A percentile compares a stretch with the other conserved stretches of the same genome.
These are phyloP conservation scores for Hypena proboscidalis DNA, from an alignment of 2,888 invertebrate genomes.

Conservation along the genomic window DNA sequence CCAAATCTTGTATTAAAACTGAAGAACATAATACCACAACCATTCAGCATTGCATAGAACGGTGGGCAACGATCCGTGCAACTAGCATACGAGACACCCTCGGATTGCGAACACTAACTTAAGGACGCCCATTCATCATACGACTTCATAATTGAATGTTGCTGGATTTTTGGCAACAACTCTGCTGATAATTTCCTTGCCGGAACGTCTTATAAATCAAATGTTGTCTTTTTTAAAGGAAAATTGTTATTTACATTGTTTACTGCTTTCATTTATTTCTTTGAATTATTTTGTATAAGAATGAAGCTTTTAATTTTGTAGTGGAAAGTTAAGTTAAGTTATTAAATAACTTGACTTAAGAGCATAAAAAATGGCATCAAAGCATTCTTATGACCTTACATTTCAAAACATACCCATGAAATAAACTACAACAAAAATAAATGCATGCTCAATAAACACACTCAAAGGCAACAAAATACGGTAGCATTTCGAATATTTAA, in stretches of 20 bases:
- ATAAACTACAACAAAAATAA: too few relatives aligned
- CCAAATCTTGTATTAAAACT: too few relatives aligned
- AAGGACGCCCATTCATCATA: constrained; percentile 39
- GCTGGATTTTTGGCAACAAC: constrained; percentile 33
- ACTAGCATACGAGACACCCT: constrained; percentile 31
- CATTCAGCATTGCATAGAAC: constrained; percentile 30
- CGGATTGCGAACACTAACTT: constrained; percentile 28
- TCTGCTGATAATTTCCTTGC: constrained; percentile 30
- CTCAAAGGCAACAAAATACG: too few relatives aligned
- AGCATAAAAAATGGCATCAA: too few relatives aligned
- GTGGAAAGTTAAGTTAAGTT: too few relatives aligned
- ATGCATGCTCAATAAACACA: too few relatives aligned
- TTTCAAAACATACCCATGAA: too few relatives aligned
- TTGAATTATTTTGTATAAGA: too few relatives aligned
- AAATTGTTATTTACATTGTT: constrained; percentile 10
- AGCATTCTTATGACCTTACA: too few relatives aligned
- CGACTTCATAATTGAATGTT: constrained; percentile 37
- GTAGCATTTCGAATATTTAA: too few relatives aligned
- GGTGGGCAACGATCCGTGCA: constrained; percentile 16
- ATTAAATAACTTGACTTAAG: too few relatives aligned
- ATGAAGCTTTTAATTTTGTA: too few relatives aligned
- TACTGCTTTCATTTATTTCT: neutral
- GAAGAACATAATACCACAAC: constrained; percentile 19
- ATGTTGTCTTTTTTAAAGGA: constrained; percentile 6
- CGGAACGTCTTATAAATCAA: constrained; percentile 7